Evolutionary conservation across 2,797 vertebrate genomes (phyloP), one percentile per base, ranked within the genome.

Genomic region (Urosaurus nigricauda): DNA sequence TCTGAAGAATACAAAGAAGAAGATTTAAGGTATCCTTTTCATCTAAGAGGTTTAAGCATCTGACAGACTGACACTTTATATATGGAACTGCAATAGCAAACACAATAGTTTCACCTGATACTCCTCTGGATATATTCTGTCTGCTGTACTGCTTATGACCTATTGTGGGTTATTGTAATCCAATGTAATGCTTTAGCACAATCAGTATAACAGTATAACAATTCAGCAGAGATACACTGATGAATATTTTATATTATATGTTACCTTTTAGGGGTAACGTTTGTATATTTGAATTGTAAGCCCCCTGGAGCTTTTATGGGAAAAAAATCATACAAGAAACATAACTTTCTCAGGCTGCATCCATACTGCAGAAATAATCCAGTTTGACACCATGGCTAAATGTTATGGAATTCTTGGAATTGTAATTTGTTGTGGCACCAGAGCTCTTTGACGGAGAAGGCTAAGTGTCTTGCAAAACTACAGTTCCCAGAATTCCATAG

Each of bases 11-110:
- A 37, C 19, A 35, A 4, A 21, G 60, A 68, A 85, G 58, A 1
- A 82, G n/a, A 32, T 63, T 86, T 63, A 73, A 89, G 47, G n/a
- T 65, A 82, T 32, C 60, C 43, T 85, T 84, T 83, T 53, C 12
- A 43, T 74, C 9, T 9, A 63, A n/a, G 29, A 40, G 43, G 12
- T 53, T 51, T 74, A 53, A 32, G 53, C 4, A 35, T 87, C 37
- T 82, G 84, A 63, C 65, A 85, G 26, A 21, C 47, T 40, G 65
- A 9, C n/a, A 71, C 16, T 14, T n/a, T 58, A 43, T 71, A 29
- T 73, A 37, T 29, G 9, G 35, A 81, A n/a, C 12, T 65, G 58
- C 43, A 47, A 35, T 12, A 51, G 32, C 7, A 29, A 58, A 79
- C 17, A 51, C 65, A 40, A 13, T 7, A 35, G 58, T 73, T 87